phyloP scores from a whole-genome alignment of 2,113 vertebrate species.

The Callipepla squamata region DNA sequence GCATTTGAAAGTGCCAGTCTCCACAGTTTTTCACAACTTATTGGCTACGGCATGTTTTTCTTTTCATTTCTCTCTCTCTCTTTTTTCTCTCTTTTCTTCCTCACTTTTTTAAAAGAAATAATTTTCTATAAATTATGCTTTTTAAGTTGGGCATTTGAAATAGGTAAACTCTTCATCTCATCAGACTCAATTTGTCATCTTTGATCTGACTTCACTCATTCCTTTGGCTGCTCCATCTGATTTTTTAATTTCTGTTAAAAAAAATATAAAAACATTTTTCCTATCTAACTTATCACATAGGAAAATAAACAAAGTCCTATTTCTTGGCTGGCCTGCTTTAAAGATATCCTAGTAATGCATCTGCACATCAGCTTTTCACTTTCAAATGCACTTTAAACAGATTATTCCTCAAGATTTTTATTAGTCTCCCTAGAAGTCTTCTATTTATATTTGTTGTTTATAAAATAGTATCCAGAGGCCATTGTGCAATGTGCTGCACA shows the following conservation, averaged over 20 bases:
- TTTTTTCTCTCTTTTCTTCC: not conserved
- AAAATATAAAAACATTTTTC: conserved; percentile 21
- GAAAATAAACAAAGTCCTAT: conserved; percentile 57
- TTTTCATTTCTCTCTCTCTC: conserved; percentile 55
- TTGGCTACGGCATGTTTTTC: conserved; percentile 78
- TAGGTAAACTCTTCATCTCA: conserved; percentile 70
- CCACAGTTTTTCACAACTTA: conserved; percentile 81
- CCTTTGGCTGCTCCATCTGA: conserved; percentile 40
- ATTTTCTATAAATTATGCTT: conserved; percentile 66
- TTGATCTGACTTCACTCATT: conserved; percentile 69
- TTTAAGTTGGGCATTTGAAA: conserved; percentile 63
- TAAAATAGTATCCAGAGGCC: conserved; percentile 17
- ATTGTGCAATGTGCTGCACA: conserved; percentile 30
- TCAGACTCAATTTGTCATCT: conserved; percentile 65
- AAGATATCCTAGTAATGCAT: conserved; percentile 44
- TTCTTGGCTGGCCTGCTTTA: not conserved
- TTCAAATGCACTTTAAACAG: conserved; percentile 55
- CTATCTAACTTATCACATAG: conserved; percentile 50
- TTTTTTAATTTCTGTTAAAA: conserved; percentile 25
- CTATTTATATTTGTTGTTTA: conserved; percentile 66
- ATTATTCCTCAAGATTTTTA: conserved; percentile 33
- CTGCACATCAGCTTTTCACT: conserved; percentile 63
- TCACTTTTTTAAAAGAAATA: conserved; percentile 35
- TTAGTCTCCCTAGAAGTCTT: conserved; percentile 37
- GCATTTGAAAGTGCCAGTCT: conserved; percentile 82